Conservation (phyloP, 2,797 vertebrate species). For the Lepilemur ruficaudatus region DNA sequence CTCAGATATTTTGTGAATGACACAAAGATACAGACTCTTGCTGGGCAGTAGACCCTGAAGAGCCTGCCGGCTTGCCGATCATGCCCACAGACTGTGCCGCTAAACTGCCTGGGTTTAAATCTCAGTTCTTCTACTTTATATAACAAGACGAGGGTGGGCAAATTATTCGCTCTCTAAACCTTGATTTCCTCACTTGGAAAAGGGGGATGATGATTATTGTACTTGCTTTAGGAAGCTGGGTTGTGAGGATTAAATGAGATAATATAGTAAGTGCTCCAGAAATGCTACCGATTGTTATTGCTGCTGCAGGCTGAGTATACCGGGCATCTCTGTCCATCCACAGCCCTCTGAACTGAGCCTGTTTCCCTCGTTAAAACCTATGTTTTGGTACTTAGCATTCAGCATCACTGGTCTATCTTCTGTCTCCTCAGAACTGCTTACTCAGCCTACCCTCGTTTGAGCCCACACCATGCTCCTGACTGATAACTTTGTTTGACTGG, state of each 20-base stretch:
- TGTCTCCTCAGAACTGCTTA: not conserved
- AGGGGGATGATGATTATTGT: not conserved
- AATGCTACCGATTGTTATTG: not conserved
- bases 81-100: not conserved
- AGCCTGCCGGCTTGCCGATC: not conserved
- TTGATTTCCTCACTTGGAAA: not conserved
- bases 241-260: not conserved
- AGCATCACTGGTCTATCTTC: not conserved
- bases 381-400: not conserved
- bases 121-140: not conserved
- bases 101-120: not conserved
- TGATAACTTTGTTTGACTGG: not conserved
- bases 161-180: not conserved
- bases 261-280: not conserved
- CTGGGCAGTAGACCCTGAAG: not conserved
- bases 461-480: not conserved
- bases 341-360: not conserved
- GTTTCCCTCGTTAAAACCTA: not conserved
- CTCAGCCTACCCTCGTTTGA: not conserved
- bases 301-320: not conserved
- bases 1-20: not conserved
- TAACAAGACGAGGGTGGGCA: not conserved
- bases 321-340: not conserved
- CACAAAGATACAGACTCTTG: not conserved
- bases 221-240: not conserved